Percentiles rank a stretch among this genome's conserved stretches.
Evolutionary conservation across 2,113 vertebrate species (phyloP).

Genomic region (Ranitomeya variabilis): DNA sequence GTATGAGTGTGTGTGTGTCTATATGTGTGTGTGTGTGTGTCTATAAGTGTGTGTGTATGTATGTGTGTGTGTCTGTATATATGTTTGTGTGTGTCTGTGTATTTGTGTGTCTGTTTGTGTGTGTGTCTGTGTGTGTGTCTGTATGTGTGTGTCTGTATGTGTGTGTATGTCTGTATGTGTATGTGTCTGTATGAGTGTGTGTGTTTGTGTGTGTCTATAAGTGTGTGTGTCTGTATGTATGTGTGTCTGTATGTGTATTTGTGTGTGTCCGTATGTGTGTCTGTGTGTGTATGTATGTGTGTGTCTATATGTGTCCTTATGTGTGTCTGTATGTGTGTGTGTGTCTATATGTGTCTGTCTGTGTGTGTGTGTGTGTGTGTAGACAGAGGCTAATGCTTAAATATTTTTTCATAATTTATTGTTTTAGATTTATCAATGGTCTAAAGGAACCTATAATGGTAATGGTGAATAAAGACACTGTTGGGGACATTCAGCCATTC

Average conservation of each 20-base stretch:
- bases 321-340: not conserved
- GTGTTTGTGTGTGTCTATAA: not conserved
- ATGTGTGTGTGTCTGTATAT: not conserved
- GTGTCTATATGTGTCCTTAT: not conserved
- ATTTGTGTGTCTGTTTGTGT: not conserved
- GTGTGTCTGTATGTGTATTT: not conserved
- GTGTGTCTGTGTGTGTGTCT: not conserved
- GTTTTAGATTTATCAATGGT: constrained; percentile 85
- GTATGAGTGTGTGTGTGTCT: not conserved
- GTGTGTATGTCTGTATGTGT: not conserved
- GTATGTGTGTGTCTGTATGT: not conserved
- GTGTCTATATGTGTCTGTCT: not conserved
- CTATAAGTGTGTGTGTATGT: not conserved
- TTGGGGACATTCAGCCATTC: constrained; percentile 57
- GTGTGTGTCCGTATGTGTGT: not conserved
- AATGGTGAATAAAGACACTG: constrained; percentile 27
- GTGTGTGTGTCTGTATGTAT: not conserved
- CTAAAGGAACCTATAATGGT: constrained; percentile 61
- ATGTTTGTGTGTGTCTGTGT: not conserved
- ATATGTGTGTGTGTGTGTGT: not conserved
- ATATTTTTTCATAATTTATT: not conserved
- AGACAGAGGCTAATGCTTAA: not conserved
- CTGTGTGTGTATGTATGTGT: not conserved
- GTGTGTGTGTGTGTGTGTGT: not conserved
- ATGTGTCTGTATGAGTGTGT: not conserved